phyloP scores from a whole-genome alignment of 2,113 vertebrate species.

The Bubo scandiacus region DNA sequence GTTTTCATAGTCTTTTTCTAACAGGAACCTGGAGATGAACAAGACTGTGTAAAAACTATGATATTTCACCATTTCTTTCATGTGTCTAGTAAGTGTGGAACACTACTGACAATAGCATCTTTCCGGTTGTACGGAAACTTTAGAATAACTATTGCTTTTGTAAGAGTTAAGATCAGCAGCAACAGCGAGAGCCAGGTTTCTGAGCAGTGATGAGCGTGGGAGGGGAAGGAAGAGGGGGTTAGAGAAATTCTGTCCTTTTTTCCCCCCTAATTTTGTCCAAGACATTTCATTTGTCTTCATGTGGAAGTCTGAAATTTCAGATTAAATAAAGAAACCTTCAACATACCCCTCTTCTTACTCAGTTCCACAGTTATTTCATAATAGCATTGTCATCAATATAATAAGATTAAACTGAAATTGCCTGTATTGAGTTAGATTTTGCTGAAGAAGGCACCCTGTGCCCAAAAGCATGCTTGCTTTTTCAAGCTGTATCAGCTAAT shows the following conservation, averaged over 20 bases:
- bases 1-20: neutral
- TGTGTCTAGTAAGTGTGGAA: neutral
- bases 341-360: neutral
- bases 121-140: neutral
- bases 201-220: neutral
- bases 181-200: neutral
- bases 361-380: neutral
- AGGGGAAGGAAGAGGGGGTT: neutral
- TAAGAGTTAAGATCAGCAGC: neutral
- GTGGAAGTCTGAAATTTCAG: neutral
- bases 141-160: neutral
- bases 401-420: constrained; percentile 14
- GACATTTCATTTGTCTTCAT: neutral
- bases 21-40: neutral
- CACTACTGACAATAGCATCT: neutral
- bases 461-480: constrained; percentile 10
- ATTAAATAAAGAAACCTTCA: neutral
- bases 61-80: neutral
- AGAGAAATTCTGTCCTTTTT: neutral
- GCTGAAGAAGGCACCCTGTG: constrained; percentile 36
- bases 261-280: neutral
- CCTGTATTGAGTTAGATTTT: constrained; percentile 32
- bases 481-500: constrained; percentile 59
- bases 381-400: neutral
- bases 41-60: neutral